phyloP scores from a whole-genome alignment of 2,113 vertebrate species.

The Pipra filicauda region DNA sequence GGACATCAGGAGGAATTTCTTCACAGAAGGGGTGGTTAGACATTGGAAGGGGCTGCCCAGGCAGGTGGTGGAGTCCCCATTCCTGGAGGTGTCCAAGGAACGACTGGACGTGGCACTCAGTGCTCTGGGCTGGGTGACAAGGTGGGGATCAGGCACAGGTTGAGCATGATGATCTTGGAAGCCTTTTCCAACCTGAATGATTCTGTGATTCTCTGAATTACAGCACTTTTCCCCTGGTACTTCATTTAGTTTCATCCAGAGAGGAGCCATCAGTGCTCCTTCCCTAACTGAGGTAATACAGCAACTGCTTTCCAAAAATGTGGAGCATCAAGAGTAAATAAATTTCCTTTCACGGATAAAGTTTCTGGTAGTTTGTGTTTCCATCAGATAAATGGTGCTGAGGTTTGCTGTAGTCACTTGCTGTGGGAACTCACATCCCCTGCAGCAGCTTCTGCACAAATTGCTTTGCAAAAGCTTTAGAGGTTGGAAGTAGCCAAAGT shows the following conservation, averaged over 20 bases:
- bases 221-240: neutral
- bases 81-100: neutral
- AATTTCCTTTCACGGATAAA: neutral
- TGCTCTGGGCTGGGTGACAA: neutral
- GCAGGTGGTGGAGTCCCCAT: neutral
- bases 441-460: neutral
- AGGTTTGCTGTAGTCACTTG: neutral
- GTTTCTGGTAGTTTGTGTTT: neutral
- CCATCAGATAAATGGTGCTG: neutral
- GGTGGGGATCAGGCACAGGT: neutral
- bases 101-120: neutral
- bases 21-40: neutral
- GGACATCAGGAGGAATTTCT: neutral
- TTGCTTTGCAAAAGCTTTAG: neutral
- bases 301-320: neutral
- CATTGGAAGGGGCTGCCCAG: neutral
- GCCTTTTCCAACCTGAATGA: neutral
- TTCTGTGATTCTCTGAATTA: neutral
- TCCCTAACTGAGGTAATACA: neutral
- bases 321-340: neutral
- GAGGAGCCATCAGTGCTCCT: neutral
- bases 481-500: neutral
- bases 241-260: neutral
- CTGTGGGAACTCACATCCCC: neutral
- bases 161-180: accelerated